Conservation (phyloP, 2,113 vertebrate species). For the Callospermophilus lateralis region DNA sequence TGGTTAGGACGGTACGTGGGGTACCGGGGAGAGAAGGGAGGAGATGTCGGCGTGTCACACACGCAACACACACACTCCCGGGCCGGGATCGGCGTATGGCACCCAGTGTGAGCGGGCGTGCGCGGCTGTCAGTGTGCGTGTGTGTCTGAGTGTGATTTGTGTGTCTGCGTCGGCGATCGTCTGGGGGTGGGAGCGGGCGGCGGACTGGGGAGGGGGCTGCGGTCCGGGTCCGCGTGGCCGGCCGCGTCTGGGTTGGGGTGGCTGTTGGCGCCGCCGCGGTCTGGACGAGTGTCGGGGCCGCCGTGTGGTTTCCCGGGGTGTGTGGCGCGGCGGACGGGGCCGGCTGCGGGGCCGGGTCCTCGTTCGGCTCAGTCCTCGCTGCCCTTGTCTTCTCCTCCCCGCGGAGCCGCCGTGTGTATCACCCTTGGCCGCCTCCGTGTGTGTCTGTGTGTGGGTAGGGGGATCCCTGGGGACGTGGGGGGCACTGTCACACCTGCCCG, state of each 20-base stretch:
- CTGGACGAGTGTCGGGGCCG: slow-evolving; percentile 76
- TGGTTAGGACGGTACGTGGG: slow-evolving; percentile 15
- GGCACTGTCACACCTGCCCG: slow-evolving; percentile 81
- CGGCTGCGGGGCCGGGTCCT: slow-evolving; percentile 58
- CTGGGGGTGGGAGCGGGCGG: slow-evolving; percentile 67
- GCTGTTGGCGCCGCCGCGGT: slow-evolving; percentile 77
- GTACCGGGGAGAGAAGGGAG: background rate
- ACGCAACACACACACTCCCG: slow-evolving; percentile 39
- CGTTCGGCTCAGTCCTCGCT: slow-evolving; percentile 70
- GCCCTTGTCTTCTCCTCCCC: slow-evolving; percentile 79
- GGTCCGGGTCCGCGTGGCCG: slow-evolving; percentile 70
- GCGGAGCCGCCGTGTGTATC: slow-evolving; percentile 49
- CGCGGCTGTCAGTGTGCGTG: slow-evolving; percentile 82
- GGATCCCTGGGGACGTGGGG: slow-evolving; percentile 78
- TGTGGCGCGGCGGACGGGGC: slow-evolving; percentile 69
- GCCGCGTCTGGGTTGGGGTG: slow-evolving; percentile 65
- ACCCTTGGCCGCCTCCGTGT: slow-evolving; percentile 40
- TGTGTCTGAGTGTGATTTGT: slow-evolving; percentile 84
- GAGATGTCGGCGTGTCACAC: slow-evolving; percentile 69
- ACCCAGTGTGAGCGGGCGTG: slow-evolving; percentile 81
- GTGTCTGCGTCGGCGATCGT: slow-evolving; percentile 81
- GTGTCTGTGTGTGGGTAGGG: slow-evolving; percentile 51
- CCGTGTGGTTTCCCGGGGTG: slow-evolving; percentile 71
- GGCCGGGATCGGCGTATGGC: slow-evolving; percentile 62
- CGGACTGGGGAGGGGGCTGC: slow-evolving; percentile 73